Evolutionary conservation across 1,140 invertebrate species (phyloP).

Genomic region (Megalopta genalis): DNA sequence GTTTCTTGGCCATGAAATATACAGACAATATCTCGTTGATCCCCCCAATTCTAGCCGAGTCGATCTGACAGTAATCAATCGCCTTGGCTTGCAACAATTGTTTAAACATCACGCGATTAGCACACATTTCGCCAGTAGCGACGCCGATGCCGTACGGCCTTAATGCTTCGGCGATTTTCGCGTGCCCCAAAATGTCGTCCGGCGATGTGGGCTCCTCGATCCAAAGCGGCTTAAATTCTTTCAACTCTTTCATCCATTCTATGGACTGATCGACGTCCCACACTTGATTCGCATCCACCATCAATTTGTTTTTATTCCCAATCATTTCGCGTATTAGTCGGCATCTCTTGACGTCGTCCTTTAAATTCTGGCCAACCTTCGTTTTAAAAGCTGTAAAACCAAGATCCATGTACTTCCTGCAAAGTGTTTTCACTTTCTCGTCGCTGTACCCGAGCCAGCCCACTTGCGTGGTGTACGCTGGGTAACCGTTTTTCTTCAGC

Average conservation of each 20-base stretch:
- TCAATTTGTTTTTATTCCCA: constrained; percentile 86
- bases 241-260: constrained; percentile 90
- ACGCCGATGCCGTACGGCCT: constrained; percentile 89
- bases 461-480: constrained; percentile 89
- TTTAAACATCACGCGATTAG: constrained; percentile 95
- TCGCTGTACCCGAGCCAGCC: constrained; percentile 91
- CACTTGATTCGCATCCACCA: constrained; percentile 95
- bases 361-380: constrained; percentile 92
- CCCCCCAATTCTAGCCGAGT: constrained; percentile 92
- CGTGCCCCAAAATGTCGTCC: constrained; percentile 93
- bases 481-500: constrained; percentile 85
- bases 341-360: constrained; percentile 88
- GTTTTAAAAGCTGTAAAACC: constrained; percentile 93
- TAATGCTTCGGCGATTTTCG: constrained; percentile 83
- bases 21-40: constrained; percentile 93
- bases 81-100: constrained; percentile 91
- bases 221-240: constrained; percentile 89
- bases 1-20: constrained; percentile 92
- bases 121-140: constrained; percentile 95
- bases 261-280: constrained; percentile 94
- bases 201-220: constrained; percentile 97
- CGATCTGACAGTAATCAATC: constrained; percentile 94
- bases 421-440: constrained; percentile 84
- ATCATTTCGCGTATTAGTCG: constrained; percentile 87
- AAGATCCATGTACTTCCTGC: constrained; percentile 85